These are phyloP conservation scores for Paragorgia papillata DNA, from an alignment of 92 coral and sea anemone species.

Conservation along the genomic window DNA sequence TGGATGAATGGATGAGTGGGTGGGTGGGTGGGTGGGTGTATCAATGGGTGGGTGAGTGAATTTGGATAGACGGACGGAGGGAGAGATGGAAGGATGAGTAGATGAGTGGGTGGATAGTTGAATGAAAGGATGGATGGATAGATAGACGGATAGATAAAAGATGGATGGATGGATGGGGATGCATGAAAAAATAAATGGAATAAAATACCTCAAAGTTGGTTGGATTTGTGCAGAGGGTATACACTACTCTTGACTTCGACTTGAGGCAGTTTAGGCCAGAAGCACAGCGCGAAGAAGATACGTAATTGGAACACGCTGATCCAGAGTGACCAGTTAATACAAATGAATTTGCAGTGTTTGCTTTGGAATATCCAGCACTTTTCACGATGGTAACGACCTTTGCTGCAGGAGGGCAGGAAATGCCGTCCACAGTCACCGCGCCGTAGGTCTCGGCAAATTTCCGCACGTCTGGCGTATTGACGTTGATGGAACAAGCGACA, in stretches of 20 bases:
- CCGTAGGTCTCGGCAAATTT: constrained; percentile 43
- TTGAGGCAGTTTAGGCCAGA: constrained; percentile 17
- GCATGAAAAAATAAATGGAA: too few species aligned
- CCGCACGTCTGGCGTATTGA: constrained; percentile 7
- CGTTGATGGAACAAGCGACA: constrained; percentile 19
- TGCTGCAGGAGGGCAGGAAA: constrained; percentile 42
- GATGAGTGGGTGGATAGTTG: too few species aligned
- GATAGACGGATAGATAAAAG: too few species aligned
- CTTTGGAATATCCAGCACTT: constrained; percentile 22
- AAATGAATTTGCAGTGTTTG: constrained; percentile 22
- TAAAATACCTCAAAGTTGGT: constrained; percentile 34
- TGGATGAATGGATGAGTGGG: too few species aligned
- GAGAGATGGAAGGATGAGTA: too few species aligned
- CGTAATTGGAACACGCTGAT: not conserved
- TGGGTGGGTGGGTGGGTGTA: too few species aligned
- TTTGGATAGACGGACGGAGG: too few species aligned
- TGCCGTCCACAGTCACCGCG: constrained; percentile 47
- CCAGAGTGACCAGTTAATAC: constrained; percentile 8
- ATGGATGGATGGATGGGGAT: too few species aligned
- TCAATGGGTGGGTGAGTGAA: too few species aligned
- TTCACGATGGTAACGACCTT: constrained; percentile 7
- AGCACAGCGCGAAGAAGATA: constrained; percentile 1
- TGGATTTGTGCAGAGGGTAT: constrained; percentile 26
- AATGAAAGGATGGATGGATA: too few species aligned
- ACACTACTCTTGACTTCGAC: constrained; percentile 19